These are phyloP conservation scores for Proisotoma minuta DNA, from an alignment of 2,888 invertebrate genomes.

Conservation along the genomic window DNA sequence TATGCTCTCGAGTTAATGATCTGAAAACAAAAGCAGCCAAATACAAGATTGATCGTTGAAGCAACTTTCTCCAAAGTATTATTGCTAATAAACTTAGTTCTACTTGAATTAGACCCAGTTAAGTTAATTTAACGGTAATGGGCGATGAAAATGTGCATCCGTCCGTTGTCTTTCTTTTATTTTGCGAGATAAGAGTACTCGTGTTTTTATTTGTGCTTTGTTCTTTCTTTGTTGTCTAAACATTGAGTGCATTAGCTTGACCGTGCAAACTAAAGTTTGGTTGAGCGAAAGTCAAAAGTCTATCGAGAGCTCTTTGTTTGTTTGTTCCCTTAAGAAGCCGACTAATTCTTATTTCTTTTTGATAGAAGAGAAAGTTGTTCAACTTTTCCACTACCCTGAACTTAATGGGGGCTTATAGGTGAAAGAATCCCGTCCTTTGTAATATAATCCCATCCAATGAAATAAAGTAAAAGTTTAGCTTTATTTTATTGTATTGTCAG, in stretches of 20 bases:
- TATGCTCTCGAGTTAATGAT: conserved; percentile 36
- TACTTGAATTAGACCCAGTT: neutral
- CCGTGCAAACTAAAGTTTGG: neutral
- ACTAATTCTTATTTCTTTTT: neutral
- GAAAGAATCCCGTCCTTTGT: neutral
- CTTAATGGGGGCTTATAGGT: neutral
- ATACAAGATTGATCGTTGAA: neutral
- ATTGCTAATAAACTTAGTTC: neutral
- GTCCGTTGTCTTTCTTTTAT: neutral
- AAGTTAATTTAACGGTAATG: conserved; percentile 1
- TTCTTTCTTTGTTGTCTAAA: neutral
- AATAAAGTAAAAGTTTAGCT: neutral
- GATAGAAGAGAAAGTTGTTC: neutral
- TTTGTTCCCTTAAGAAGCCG: conserved; percentile 2
- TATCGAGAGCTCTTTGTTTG: neutral
- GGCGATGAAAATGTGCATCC: neutral
- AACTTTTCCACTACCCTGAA: neutral
- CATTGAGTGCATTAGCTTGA: neutral
- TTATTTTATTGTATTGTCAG: neutral
- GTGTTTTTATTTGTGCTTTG: neutral
- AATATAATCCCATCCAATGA: too few species aligned
- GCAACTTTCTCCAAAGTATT: neutral
- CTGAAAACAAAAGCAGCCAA: conserved; percentile 15
- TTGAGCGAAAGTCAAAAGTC: conserved; percentile 4
- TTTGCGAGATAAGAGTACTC: too few species aligned